Evolutionary conservation across 2,113 vertebrate genomes (phyloP).

Genomic region (Gambusia holbrooki): DNA sequence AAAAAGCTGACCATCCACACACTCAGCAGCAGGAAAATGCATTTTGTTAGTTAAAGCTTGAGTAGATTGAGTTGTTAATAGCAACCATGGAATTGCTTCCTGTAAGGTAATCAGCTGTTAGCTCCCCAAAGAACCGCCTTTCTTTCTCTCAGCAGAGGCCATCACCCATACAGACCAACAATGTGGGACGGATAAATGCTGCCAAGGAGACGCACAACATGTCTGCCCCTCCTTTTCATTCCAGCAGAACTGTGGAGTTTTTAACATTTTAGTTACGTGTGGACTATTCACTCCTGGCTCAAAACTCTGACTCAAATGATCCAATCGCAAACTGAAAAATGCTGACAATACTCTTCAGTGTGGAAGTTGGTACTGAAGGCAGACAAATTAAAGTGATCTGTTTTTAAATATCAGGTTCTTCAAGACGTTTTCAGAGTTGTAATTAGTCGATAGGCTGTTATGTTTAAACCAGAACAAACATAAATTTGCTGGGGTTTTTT

Average conservation of each 20-base stretch:
- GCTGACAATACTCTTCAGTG: background rate
- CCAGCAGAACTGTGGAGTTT: background rate
- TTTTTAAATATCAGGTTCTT: background rate
- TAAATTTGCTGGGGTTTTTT: no score
- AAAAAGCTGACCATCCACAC: constrained; percentile 37
- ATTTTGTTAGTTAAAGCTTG: constrained; percentile 59
- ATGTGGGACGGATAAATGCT: constrained; percentile 56
- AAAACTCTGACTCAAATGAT: background rate
- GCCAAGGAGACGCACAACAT: constrained; percentile 56
- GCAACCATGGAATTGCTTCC: constrained; percentile 54
- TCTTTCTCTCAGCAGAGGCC: constrained; percentile 49
- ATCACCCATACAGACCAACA: constrained; percentile 51
- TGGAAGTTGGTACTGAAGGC: background rate
- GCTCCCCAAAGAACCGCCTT: constrained; percentile 32
- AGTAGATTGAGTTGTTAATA: constrained; percentile 56
- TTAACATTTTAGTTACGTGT: background rate
- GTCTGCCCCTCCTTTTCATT: background rate
- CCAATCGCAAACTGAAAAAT: background rate
- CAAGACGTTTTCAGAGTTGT: background rate
- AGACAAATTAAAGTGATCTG: background rate
- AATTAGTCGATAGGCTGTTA: background rate
- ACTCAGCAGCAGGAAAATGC: constrained; percentile 33
- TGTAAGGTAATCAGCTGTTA: constrained; percentile 72
- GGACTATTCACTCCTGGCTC: no score
- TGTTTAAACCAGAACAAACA: background rate